These are phyloP conservation scores for Samia ricini DNA, from an alignment of 1,140 invertebrate species.

Conservation along the genomic window DNA sequence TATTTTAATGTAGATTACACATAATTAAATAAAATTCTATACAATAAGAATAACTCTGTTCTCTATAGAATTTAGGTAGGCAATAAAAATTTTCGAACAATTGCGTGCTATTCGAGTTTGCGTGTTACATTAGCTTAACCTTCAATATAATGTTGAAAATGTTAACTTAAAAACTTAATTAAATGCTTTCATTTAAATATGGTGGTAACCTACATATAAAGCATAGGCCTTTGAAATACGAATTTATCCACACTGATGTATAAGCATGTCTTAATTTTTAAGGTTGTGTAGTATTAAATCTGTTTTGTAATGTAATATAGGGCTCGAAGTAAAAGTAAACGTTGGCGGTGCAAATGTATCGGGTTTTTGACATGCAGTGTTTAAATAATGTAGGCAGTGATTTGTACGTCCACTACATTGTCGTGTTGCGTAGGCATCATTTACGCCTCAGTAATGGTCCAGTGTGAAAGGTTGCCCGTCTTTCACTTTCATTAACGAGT, in stretches of 20 bases:
- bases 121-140: constrained; percentile 13
- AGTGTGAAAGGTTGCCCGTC: not conserved
- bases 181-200: not conserved
- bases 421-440: constrained; percentile 5
- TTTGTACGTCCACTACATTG: constrained; percentile 24
- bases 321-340: constrained; percentile 30
- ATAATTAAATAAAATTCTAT: not conserved
- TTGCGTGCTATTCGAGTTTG: constrained; percentile 12
- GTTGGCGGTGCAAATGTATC: constrained; percentile 19
- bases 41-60: too few species aligned
- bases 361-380: constrained; percentile 16
- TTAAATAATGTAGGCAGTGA: constrained; percentile 35
- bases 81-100: not conserved
- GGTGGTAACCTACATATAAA: not conserved
- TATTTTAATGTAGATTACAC: not conserved
- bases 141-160: constrained; percentile 6
- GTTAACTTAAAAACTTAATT: constrained; percentile 17
- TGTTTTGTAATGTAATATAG: constrained; percentile 8
- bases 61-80: too few species aligned
- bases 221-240: not conserved
- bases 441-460: not conserved
- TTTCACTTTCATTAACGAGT: not conserved
- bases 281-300: not conserved
- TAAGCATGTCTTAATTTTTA: not conserved
- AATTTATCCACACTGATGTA: not conserved